A percentile compares a stretch with the other conserved stretches of the same genome.
Evolutionary conservation across 1,140 invertebrate species (phyloP).

Genomic region (Metaphire vulgaris): DNA sequence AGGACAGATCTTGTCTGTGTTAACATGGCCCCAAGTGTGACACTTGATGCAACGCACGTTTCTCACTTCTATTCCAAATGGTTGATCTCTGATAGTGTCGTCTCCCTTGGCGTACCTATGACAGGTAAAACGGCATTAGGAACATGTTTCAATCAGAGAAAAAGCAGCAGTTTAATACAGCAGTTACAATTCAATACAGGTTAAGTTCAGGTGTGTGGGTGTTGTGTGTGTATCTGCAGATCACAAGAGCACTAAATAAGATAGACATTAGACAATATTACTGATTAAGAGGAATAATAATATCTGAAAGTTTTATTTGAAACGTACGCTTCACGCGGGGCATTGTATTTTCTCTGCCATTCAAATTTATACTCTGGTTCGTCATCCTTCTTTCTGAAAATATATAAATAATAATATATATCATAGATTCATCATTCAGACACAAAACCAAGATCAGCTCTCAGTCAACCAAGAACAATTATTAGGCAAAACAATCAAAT

Average conservation of each 20-base stretch:
- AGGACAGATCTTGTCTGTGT: slow-evolving; percentile 94
- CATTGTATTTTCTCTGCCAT: slow-evolving; percentile 98
- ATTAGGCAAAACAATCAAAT: not conserved
- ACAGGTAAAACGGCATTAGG: no score
- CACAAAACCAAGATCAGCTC: no score
- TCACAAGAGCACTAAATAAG: no score
- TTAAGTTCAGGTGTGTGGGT: no score
- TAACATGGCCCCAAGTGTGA: slow-evolving; percentile 98
- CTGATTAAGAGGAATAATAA: no score
- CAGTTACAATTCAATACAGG: no score
- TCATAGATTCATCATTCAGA: no score
- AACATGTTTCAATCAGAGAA: no score
- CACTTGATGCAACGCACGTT: slow-evolving; percentile 98
- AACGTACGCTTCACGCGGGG: slow-evolving; percentile 85
- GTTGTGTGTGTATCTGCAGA: no score
- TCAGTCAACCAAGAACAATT: not conserved
- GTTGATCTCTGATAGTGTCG: slow-evolving; percentile 93
- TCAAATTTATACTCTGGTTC: slow-evolving; percentile 98
- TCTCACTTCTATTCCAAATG: slow-evolving; percentile 90
- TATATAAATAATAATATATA: slow-evolving; percentile 4
- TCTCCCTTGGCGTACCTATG: slow-evolving; percentile 90
- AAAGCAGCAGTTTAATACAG: no score
- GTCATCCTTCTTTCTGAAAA: slow-evolving; percentile 60
- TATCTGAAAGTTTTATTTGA: no score
- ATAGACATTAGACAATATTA: no score